Conservation (phyloP, 1,140 invertebrate species). For the Rhyzopertha dominica region DNA sequence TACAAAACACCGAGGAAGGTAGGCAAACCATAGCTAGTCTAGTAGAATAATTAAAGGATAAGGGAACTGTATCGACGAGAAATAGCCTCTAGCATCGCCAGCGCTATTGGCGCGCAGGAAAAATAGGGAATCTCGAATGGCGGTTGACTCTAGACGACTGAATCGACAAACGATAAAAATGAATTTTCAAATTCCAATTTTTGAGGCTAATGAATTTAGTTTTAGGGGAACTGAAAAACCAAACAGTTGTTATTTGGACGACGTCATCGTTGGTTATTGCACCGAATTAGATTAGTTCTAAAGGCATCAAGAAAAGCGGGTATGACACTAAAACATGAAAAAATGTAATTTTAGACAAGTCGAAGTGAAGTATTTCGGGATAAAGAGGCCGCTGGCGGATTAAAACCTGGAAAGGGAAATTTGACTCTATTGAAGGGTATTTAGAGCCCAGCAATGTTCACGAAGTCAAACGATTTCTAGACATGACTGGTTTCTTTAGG, state of each 20-base stretch:
- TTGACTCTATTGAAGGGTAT: constrained; percentile 10
- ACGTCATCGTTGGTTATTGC: constrained; percentile 25
- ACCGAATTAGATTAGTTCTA: constrained; percentile 21
- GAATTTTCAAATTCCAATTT: constrained; percentile 22
- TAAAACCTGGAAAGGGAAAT: constrained; percentile 15
- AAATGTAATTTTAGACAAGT: constrained; percentile 11
- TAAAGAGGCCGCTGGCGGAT: neutral
- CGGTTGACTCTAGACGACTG: constrained; percentile 44
- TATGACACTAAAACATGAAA: constrained; percentile 9
- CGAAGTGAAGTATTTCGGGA: constrained; percentile 14
- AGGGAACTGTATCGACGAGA: constrained; percentile 27
- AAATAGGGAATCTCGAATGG: constrained; percentile 32
- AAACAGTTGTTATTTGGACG: constrained; percentile 29
- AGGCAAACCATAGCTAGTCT: constrained; percentile 1
- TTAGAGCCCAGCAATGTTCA: constrained; percentile 20
- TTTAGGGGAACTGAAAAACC: constrained; percentile 25
- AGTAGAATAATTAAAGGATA: constrained; percentile 18
- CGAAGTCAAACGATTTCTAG: constrained; percentile 31
- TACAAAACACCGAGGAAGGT: too few species aligned
- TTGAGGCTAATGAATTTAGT: constrained; percentile 30
- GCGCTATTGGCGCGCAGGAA: constrained; percentile 35
- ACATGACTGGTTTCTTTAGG: constrained; percentile 31
- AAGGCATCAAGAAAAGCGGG: constrained; percentile 3
- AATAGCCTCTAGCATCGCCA: constrained; percentile 29
- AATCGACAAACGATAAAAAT: constrained; percentile 39